Evolutionary conservation across 2,797 vertebrate genomes (phyloP), one percentile per base, ranked within the genome.

Genomic region (Scarus forsteni): DNA sequence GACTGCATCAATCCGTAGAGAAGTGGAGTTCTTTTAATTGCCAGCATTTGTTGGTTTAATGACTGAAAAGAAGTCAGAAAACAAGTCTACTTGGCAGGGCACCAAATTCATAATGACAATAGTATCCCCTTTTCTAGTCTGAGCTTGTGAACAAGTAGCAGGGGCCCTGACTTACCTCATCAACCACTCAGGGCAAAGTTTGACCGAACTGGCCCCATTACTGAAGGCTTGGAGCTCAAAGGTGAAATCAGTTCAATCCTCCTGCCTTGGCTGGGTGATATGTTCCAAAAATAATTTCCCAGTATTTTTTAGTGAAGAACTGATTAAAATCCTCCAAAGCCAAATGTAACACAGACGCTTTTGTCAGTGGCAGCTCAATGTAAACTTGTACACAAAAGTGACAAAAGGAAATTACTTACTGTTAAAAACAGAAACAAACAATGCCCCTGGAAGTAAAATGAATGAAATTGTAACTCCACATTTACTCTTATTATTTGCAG

Each of bases 181-280:
- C 66, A 76, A 67, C 66, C 68, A 67, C 80, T 75, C 39, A 7
- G 78, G 75, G 73, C 77, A 85, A 86, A 88, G 77, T 86, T 87
- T 85, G 64, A 52, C 63, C 27, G 46, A 0, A 16, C 49, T 58
- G 76, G 60, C 59, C 60, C 34, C 35, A 43, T 46, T 70, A 54
- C 56, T 75, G 81, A 86, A 77, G 70, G 74, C 66, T n/a, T 59
- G 50, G 46, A 77, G 70, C 70, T 85, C 83, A 86, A 85, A 86
- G 79, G 73, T 86, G 66, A 83, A 75, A 27, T 64, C 66, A 15
- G 70, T 64, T 75, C 61, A 75, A 60, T 52, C 44, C 13, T 61
- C 35, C 59, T 60, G n/a, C 51, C 50, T 65, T 40, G 3, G 16
- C 73, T 27, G 27, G 27, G 27, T 27, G 27, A 27, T 27, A 27